Evolutionary conservation across 2,888 invertebrate species (phyloP).

Genomic region (Euzophera pinguis): DNA sequence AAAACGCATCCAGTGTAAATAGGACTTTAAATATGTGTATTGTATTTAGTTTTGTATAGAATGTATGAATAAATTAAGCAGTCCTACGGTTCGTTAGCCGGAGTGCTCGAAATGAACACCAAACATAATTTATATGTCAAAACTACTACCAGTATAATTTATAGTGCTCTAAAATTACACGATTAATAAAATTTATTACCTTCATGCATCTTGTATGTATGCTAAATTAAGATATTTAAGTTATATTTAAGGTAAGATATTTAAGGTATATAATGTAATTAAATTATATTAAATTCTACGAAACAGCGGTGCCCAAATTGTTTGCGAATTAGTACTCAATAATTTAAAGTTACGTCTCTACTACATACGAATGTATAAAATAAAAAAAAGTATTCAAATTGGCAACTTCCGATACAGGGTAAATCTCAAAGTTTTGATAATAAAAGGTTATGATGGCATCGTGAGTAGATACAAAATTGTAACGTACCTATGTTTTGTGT

Average conservation of each 20-base stretch:
- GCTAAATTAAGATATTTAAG: neutral
- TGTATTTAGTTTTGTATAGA: constrained; percentile 14
- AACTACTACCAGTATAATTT: neutral
- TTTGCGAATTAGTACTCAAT: too few species aligned
- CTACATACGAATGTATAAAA: too few species aligned
- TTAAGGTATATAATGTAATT: neutral
- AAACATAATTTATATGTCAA: constrained; percentile 1
- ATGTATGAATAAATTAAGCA: constrained; percentile 23
- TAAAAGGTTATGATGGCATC: too few species aligned
- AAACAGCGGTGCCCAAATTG: too few species aligned
- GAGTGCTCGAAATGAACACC: neutral
- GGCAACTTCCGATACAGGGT: too few species aligned
- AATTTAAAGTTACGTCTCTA: too few species aligned
- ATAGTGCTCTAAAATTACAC: neutral
- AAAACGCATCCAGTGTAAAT: neutral
- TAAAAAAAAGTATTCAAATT: too few species aligned
- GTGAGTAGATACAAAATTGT: too few species aligned
- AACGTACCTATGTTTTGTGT: too few species aligned
- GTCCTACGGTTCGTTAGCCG: constrained; percentile 19
- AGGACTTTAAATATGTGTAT: neutral
- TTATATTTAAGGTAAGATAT: neutral
- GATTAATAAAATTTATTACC: neutral
- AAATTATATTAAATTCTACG: too few species aligned
- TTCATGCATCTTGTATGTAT: neutral
- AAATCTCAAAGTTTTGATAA: too few species aligned